phyloP scores from a whole-genome alignment of 2,797 vertebrate genomes.

The Mormyrops boulengeri region DNA sequence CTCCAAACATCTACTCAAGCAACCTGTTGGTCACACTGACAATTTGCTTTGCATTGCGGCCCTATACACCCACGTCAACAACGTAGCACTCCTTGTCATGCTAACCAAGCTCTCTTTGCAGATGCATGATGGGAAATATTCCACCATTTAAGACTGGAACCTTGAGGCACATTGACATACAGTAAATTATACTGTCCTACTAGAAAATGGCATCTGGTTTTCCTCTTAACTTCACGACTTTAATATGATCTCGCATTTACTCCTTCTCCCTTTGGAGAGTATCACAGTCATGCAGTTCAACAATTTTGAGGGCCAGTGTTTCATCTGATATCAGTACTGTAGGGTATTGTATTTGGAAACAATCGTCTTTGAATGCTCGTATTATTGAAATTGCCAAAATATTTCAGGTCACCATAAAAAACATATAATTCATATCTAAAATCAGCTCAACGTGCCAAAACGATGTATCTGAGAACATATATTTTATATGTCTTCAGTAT shows the following conservation, averaged over 20 bases:
- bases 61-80: not conserved
- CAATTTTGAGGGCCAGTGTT: not conserved
- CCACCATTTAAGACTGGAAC: not conserved
- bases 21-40: not conserved
- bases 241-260: conserved; percentile 14
- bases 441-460: not conserved
- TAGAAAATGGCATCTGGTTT: conserved; percentile 53
- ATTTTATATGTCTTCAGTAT: not conserved
- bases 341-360: not conserved
- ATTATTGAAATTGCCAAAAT: not conserved
- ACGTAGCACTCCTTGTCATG: not conserved
- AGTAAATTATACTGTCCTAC: conserved; percentile 44
- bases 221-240: conserved; percentile 40
- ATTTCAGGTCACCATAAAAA: not conserved
- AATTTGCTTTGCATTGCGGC: not conserved
- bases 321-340: not conserved
- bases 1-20: not conserved
- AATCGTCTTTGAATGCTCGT: not conserved
- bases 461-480: not conserved
- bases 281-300: not conserved
- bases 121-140: not conserved
- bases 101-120: not conserved
- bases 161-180: conserved; percentile 17
- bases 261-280: not conserved
- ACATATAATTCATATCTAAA: not conserved